phyloP scores from a whole-genome alignment of 2,113 vertebrate species.

The Poicephalus gulielmi region DNA sequence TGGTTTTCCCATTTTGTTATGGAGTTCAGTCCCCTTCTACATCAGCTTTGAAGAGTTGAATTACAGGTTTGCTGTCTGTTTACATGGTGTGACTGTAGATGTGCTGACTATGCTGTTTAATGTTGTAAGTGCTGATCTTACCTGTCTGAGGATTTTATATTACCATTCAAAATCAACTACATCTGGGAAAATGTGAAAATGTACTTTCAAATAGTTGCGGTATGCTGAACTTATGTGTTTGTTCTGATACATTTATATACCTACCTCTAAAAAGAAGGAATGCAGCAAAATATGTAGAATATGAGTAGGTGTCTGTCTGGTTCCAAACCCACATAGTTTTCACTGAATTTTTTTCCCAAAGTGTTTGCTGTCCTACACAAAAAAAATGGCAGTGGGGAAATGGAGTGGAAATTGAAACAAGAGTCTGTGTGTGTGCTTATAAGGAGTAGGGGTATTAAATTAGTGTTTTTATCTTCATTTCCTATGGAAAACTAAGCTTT shows the following conservation, averaged over 20 bases:
- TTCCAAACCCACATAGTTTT: neutral
- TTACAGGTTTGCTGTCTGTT: neutral
- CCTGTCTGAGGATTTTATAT: neutral
- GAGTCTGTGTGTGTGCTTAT: neutral
- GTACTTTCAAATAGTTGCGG: neutral
- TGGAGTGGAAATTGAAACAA: neutral
- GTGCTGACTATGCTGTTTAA: neutral
- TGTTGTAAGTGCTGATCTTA: neutral
- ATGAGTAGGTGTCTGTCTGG: neutral
- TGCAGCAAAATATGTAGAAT: neutral
- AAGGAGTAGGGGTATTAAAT: neutral
- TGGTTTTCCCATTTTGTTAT: neutral
- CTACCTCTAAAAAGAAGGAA: neutral
- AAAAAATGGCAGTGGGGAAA: neutral
- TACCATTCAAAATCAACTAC: neutral
- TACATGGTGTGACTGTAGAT: neutral
- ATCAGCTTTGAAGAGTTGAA: neutral
- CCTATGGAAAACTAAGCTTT: neutral
- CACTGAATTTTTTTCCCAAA: neutral
- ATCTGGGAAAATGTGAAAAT: neutral
- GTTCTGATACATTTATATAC: neutral
- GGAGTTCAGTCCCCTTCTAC: neutral
- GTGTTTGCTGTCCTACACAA: neutral
- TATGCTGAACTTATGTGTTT: neutral
- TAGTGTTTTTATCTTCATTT: neutral